Evolutionary conservation across 1,140 invertebrate genomes (phyloP).

Genomic region (Harpegnathos saltator): DNA sequence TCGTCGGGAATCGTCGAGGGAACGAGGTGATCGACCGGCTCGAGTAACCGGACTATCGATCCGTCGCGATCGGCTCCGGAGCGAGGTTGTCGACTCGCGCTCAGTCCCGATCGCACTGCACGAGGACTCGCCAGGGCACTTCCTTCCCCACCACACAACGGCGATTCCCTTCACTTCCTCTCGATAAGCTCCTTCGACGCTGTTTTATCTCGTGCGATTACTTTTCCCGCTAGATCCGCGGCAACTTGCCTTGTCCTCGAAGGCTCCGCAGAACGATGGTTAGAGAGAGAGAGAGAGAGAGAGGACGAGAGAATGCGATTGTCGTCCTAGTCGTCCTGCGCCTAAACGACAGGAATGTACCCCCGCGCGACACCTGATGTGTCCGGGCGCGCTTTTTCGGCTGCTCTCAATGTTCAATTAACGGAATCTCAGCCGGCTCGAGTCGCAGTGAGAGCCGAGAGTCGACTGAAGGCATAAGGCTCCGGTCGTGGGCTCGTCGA

Average conservation of each 20-base stretch:
- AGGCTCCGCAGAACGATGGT: background rate
- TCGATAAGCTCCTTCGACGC: slow-evolving; percentile 1
- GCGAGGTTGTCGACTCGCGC: slow-evolving; percentile 45
- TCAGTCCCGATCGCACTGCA: slow-evolving; percentile 5
- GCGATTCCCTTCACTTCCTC: slow-evolving; percentile 43
- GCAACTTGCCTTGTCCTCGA: background rate
- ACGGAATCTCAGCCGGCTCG: slow-evolving; percentile 74
- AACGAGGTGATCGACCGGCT: slow-evolving; percentile 69
- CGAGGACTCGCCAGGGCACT: slow-evolving; percentile 20
- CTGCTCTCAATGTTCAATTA: slow-evolving; percentile 69
- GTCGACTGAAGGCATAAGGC: slow-evolving; percentile 82
- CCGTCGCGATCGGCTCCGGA: slow-evolving; percentile 50
- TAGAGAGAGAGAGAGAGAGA: too few relatives aligned
- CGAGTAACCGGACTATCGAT: slow-evolving; percentile 52
- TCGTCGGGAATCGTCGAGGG: slow-evolving; percentile 16
- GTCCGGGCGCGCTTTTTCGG: slow-evolving; percentile 34
- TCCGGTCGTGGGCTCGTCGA: slow-evolving; percentile 78
- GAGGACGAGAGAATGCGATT: background rate
- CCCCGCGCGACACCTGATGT: slow-evolving; percentile 52
- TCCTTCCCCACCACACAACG: slow-evolving; percentile 16
- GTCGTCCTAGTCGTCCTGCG: background rate
- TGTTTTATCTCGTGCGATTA: background rate
- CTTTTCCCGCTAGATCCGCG: background rate
- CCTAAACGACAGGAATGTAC: background rate
- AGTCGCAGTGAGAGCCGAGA: slow-evolving; percentile 82